A percentile compares a stretch with the other conserved stretches of the same genome.
phyloP scores from a whole-genome alignment of 1,140 invertebrate species.

The Drosophila prosaltans region DNA sequence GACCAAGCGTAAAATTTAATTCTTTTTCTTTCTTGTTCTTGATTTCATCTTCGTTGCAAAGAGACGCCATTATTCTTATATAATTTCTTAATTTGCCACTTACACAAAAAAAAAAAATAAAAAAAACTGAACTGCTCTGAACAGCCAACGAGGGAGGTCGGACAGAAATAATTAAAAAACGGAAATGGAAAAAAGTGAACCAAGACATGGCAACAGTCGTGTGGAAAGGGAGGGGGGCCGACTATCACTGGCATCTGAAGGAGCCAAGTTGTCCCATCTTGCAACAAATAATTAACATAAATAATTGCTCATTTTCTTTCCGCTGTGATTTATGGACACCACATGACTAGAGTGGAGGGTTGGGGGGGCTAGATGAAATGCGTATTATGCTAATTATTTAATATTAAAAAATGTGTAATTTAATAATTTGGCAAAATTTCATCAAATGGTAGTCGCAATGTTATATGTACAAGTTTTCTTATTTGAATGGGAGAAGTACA shows the following conservation, averaged over 20 bases:
- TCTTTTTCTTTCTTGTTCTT: background rate
- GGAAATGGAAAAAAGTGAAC: constrained; percentile 4
- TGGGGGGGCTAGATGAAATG: background rate
- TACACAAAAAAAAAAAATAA: constrained; percentile 6
- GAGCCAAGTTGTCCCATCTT: constrained; percentile 12
- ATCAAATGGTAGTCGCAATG: too few relatives aligned
- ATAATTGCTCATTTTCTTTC: constrained; percentile 10
- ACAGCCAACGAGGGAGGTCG: constrained; percentile 3
- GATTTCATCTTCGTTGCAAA: background rate
- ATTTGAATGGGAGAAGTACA: background rate
- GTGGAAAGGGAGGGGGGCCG: background rate
- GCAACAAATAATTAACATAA: constrained; percentile 22
- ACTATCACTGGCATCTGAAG: background rate
- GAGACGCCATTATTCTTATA: constrained; percentile 7
- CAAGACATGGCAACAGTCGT: background rate
- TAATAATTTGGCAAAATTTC: background rate
- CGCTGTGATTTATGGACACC: constrained; percentile 3
- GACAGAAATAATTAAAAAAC: constrained; percentile 31
- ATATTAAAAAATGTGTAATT: constrained; percentile 6
- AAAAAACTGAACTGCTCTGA: background rate
- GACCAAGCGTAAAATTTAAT: constrained; percentile 30
- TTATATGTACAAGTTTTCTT: too few relatives aligned
- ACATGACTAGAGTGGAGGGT: background rate
- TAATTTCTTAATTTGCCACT: constrained; percentile 45
- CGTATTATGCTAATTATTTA: constrained; percentile 3